Conservation (phyloP, 2,888 invertebrate species). For the Mylabris sibirica region DNA sequence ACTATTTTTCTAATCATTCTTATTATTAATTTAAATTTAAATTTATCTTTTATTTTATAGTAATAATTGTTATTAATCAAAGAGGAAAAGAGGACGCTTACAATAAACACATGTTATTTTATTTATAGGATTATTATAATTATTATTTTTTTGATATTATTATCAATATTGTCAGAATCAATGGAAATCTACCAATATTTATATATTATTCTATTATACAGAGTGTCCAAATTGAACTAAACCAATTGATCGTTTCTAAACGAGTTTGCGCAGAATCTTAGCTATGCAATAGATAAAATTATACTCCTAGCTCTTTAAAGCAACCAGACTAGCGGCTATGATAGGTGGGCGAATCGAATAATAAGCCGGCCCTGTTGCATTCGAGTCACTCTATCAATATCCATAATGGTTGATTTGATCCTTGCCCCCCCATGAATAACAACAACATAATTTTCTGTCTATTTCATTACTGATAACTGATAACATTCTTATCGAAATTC, state of each 20-base stretch:
- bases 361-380: too few relatives aligned
- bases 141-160: conserved; percentile 13
- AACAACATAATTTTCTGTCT: neutral
- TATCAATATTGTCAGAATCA: conserved; percentile 16
- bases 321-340: too few relatives aligned
- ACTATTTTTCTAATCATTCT: neutral
- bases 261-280: too few relatives aligned
- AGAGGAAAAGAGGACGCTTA: conserved; percentile 27
- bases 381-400: neutral
- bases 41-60: conserved; percentile 19
- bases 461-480: too few relatives aligned
- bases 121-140: conserved; percentile 5
- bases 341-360: too few relatives aligned
- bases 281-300: too few relatives aligned
- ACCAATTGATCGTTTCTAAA: too few relatives aligned
- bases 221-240: neutral
- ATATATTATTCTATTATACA: neutral
- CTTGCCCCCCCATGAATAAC: conserved; percentile 5
- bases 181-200: conserved; percentile 18
- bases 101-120: conserved; percentile 29
- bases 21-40: conserved; percentile 21
- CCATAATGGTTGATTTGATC: neutral
- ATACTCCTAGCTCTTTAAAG: too few relatives aligned
- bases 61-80: conserved; percentile 18
- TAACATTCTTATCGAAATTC: neutral